Percentiles rank a stretch among this genome's conserved stretches.
Conservation (phyloP, 2,888 invertebrate species). For the Agonopterix arenella region DNA sequence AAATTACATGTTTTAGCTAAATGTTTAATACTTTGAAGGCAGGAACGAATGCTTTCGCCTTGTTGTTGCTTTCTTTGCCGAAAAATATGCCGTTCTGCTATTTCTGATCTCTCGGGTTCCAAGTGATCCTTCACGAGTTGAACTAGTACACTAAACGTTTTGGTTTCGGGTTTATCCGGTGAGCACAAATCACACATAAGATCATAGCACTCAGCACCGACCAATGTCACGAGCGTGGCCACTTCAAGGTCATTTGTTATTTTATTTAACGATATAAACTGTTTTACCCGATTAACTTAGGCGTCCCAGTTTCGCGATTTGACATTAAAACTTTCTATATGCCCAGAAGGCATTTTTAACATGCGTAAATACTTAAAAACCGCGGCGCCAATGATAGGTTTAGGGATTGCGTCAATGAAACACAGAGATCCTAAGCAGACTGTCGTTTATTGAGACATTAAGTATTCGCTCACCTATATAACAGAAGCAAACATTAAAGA, state of each 20-base stretch:
- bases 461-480: too few species aligned
- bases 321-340: slow-evolving; percentile 4
- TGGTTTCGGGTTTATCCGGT: slow-evolving; percentile 4
- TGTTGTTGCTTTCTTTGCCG: slow-evolving; percentile 6
- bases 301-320: slow-evolving; percentile 5
- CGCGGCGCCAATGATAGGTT: too few species aligned
- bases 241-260: slow-evolving; percentile 2
- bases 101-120: slow-evolving; percentile 13
- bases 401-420: too few species aligned
- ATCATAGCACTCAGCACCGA: slow-evolving; percentile 4
- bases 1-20: slow-evolving; percentile 18
- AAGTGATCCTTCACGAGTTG: slow-evolving; percentile 8
- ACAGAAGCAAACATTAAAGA: too few species aligned
- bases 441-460: too few species aligned
- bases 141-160: slow-evolving; percentile 4
- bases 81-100: slow-evolving; percentile 12
- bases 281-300: slow-evolving; percentile 8
- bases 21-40: slow-evolving; percentile 14
- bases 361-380: too few species aligned
- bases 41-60: slow-evolving; percentile 8
- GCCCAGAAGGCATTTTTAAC: slow-evolving; percentile 7
- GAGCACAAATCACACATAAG: slow-evolving; percentile 8
- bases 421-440: too few species aligned
- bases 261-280: slow-evolving; percentile 4
- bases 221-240: slow-evolving; percentile 6